phyloP scores from a whole-genome alignment of 2,888 invertebrate species.

The Phaonia tiefii region DNA sequence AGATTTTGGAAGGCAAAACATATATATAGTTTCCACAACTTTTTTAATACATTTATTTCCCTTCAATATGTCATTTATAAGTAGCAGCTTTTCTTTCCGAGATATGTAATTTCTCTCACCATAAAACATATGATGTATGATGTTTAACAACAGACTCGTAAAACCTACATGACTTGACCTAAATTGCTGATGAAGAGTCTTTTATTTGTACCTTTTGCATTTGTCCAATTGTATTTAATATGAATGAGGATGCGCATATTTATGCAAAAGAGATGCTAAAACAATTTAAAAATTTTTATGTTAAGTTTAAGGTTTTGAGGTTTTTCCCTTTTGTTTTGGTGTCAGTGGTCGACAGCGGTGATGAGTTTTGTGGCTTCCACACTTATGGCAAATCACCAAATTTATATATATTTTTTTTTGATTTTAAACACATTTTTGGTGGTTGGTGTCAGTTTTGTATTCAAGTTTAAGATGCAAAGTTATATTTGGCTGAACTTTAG shows the following conservation, averaged over 20 bases:
- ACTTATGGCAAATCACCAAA: constrained; percentile 77
- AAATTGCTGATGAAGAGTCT: constrained; percentile 59
- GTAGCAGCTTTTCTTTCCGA: neutral
- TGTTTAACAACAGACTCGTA: constrained; percentile 53
- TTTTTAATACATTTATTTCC: too few species aligned
- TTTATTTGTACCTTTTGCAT: constrained; percentile 38
- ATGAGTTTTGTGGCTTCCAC: constrained; percentile 55
- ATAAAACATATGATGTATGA: constrained; percentile 3
- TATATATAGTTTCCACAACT: too few species aligned
- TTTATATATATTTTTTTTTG: constrained; percentile 79
- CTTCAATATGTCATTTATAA: too few species aligned
- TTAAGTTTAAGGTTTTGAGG: constrained; percentile 52
- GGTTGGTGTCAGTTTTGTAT: constrained; percentile 74
- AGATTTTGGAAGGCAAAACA: too few species aligned
- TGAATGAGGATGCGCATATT: constrained; percentile 67
- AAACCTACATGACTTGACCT: constrained; percentile 67
- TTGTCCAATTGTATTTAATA: constrained; percentile 39
- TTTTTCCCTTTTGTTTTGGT: constrained; percentile 15
- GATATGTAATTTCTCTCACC: constrained; percentile 5
- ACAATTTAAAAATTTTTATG: constrained; percentile 73
- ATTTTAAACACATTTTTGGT: constrained; percentile 79
- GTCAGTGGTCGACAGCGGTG: constrained; percentile 38
- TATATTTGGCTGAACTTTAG: constrained; percentile 14
- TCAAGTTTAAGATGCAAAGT: constrained; percentile 22
- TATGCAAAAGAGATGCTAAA: constrained; percentile 72